Percentiles rank a stretch among this genome's conserved stretches.
phyloP scores from a whole-genome alignment of 2,888 invertebrate species.

The Archips xylosteana region DNA sequence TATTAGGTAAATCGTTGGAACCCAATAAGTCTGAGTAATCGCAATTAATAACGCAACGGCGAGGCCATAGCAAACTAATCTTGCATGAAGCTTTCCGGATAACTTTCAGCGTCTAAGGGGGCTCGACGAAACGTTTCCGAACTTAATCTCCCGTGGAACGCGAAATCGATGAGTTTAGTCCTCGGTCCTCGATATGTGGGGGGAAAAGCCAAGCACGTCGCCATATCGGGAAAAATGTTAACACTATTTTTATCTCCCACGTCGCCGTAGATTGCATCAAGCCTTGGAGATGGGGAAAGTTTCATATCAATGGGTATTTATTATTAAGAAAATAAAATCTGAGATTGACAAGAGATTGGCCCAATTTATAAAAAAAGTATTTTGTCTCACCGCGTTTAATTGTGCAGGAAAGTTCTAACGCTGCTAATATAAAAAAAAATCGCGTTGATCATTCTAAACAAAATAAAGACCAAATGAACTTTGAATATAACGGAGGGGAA shows the following conservation, averaged over 20 bases:
- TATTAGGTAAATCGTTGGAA: slow-evolving; percentile 27
- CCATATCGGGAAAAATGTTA: slow-evolving; percentile 66
- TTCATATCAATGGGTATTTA: slow-evolving; percentile 6
- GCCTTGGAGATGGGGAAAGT: slow-evolving; percentile 11
- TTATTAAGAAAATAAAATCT: neutral
- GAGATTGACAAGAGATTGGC: no score
- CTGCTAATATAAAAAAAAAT: neutral
- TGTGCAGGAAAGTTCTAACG: no score
- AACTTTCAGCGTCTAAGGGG: slow-evolving; percentile 52
- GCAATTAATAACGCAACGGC: slow-evolving; percentile 36
- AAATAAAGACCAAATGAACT: neutral
- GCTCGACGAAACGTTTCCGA: slow-evolving; percentile 61
- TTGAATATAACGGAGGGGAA: neutral
- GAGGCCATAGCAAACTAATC: slow-evolving; percentile 56
- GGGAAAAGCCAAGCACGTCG: slow-evolving; percentile 43
- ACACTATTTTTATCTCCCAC: slow-evolving; percentile 61
- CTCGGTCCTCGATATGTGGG: slow-evolving; percentile 53
- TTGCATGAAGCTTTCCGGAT: slow-evolving; percentile 60
- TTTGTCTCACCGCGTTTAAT: no score
- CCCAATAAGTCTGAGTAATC: slow-evolving; percentile 18
- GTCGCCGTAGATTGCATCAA: slow-evolving; percentile 20
- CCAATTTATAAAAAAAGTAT: no score
- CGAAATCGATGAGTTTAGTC: slow-evolving; percentile 69
- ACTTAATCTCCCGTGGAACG: slow-evolving; percentile 73
- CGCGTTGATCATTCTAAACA: neutral